Base-by-base conservation (phyloP, 1,140 invertebrate genomes). In the Melanaphis sacchari region DNA sequence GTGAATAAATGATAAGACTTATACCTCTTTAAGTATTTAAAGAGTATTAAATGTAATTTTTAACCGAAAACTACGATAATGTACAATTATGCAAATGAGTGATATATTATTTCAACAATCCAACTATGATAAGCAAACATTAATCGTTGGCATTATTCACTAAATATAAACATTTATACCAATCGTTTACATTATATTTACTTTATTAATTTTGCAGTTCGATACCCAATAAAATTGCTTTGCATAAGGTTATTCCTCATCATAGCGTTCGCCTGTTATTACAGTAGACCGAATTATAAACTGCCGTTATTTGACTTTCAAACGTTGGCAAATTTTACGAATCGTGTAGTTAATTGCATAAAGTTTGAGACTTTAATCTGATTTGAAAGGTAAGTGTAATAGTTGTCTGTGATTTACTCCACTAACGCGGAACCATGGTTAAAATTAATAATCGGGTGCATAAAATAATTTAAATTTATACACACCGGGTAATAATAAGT, bases 291-390 rank as follows among this genome's bases (percentile, higher is more conserved):
- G 46, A 88, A 88, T 88, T 88, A 88, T 49, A 88, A 49, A 88
- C 43, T 22, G 21, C 31, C 85, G 38, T 36, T 88, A 88, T 88
- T 88, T 88, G 85, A 88, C 85, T 88, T 88, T 87, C 40, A 87
- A 85, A 85, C 40, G 26, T 43, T 43, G 15, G 41, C 26, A 46
- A 88, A 88, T 88, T 88, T 49, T n/a, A 49, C 21, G 85, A 88
- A n/a, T 85, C 41, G 41, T 85, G 84, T 85, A 85, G 18, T 85
- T 85, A 85, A 88, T 88, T 49, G n/a, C n/a, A n/a, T 88, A 49
- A 88, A 88, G 43, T 88, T 88, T 36, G 46, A 49, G 43, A 88
- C 43, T 49, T 88, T 88, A 88, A 88, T 88, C 85, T 88, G 85
- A 88, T 88, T 88, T 88, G 43, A 88, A 88, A 88, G 43, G 85